Evolutionary conservation across 2,113 vertebrate genomes (phyloP).

Genomic region (Onychostoma macrolepis): DNA sequence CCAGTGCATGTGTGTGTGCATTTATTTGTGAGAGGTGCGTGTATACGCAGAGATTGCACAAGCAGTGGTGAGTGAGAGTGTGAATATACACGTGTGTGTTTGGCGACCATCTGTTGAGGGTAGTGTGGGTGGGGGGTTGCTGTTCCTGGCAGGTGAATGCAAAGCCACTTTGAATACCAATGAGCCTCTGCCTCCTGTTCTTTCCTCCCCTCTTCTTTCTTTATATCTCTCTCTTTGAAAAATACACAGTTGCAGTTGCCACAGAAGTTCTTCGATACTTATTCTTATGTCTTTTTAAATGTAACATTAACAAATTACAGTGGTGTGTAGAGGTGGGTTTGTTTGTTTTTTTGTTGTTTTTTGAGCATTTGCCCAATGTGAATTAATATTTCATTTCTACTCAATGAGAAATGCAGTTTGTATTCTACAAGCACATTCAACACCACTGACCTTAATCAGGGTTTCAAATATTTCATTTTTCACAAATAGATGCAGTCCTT

Average conservation of each 20-base stretch:
- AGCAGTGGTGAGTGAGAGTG: slow-evolving; percentile 42
- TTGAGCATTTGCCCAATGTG: neutral
- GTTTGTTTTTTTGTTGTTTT: neutral
- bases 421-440: neutral
- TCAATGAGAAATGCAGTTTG: neutral
- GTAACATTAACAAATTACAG: neutral
- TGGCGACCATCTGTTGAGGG: slow-evolving; percentile 80
- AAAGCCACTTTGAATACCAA: slow-evolving; percentile 78
- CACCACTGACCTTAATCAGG: neutral
- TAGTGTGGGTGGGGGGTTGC: slow-evolving; percentile 77
- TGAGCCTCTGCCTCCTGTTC: slow-evolving; percentile 69
- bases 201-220: slow-evolving; percentile 39
- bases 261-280: neutral
- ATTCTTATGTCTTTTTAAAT: slow-evolving; percentile 5
- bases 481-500: neutral
- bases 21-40: slow-evolving; percentile 29
- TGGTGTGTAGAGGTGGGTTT: neutral
- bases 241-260: slow-evolving; percentile 9
- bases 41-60: slow-evolving; percentile 34
- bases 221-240: slow-evolving; percentile 57
- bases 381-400: neutral
- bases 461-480: neutral
- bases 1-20: slow-evolving; percentile 31
- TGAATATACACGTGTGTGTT: slow-evolving; percentile 47
- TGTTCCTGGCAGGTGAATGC: slow-evolving; percentile 79